These are phyloP conservation scores for Astropecten irregularis DNA, from an alignment of 53 echinoderm and acorn worm species.

Conservation along the genomic window DNA sequence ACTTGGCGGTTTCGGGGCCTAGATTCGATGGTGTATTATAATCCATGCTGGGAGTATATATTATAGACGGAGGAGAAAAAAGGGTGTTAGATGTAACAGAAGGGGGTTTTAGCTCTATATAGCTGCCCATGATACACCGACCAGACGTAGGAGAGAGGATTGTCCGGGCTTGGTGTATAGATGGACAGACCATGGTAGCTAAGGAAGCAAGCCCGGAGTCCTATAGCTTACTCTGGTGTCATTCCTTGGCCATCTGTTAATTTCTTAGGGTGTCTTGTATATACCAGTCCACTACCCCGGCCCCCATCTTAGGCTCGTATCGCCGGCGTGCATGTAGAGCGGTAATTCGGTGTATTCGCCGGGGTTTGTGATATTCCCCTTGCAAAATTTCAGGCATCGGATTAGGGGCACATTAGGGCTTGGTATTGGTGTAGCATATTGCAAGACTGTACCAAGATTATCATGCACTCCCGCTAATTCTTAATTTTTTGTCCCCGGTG, in stretches of 20 bases:
- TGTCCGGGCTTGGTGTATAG: background rate
- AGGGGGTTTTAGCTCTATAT: constrained; percentile 23
- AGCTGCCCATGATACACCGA: too few species aligned
- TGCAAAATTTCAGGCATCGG: too few species aligned
- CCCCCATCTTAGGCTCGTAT: background rate
- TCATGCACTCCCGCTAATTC: too few species aligned
- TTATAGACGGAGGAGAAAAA: background rate
- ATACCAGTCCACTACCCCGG: too few species aligned
- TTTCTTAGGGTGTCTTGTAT: constrained; percentile 12
- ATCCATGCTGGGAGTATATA: constrained; percentile 31
- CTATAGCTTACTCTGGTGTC: background rate
- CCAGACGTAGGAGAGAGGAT: background rate
- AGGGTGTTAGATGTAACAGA: constrained; percentile 32
- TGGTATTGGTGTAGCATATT: too few species aligned
- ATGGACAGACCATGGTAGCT: background rate
- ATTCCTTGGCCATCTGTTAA: constrained; percentile 41
- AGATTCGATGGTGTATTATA: constrained; percentile 6
- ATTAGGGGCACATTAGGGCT: constrained; percentile 56
- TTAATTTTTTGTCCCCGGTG: too few species aligned
- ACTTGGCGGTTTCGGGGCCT: background rate
- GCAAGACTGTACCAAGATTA: too few species aligned
- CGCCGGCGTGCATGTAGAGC: background rate
- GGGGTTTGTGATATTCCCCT: too few species aligned
- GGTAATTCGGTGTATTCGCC: too few species aligned
- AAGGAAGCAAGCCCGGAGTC: too few species aligned